These are phyloP conservation scores for Remorina albescens DNA, from an alignment of 2,797 vertebrate species.

Conservation along the genomic window DNA sequence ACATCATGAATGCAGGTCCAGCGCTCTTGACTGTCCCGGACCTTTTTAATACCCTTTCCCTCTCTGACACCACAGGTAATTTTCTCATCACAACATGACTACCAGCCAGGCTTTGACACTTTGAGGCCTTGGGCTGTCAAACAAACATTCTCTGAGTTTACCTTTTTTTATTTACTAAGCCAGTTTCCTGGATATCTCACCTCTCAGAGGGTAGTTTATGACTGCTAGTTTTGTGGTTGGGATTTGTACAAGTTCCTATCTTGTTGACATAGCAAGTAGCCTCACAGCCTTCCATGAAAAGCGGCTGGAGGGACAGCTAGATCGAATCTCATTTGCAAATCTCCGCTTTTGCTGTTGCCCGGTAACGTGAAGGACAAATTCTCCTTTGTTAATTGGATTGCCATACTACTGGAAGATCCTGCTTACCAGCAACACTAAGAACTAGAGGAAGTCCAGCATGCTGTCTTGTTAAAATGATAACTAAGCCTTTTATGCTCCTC, in stretches of 20 bases:
- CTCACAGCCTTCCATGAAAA: constrained; percentile 77
- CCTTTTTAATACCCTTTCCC: constrained; percentile 87
- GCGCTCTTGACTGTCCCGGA: constrained; percentile 84
- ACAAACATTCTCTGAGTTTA: constrained; percentile 22
- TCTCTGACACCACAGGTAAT: constrained; percentile 89
- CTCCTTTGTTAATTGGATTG: constrained; percentile 82
- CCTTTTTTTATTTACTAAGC: constrained; percentile 30
- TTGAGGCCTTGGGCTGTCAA: constrained; percentile 3
- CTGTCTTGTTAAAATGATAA: constrained; percentile 47
- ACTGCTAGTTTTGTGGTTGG: constrained; percentile 42
- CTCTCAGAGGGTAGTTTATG: constrained; percentile 27
- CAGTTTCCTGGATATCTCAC: constrained; percentile 48
- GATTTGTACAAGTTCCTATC: constrained; percentile 45
- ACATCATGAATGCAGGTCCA: constrained; percentile 82
- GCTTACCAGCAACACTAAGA: constrained; percentile 45
- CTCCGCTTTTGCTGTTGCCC: constrained; percentile 71
- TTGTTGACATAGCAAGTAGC: constrained; percentile 63
- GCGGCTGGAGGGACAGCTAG: constrained; percentile 62
- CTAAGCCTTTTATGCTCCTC: constrained; percentile 13
- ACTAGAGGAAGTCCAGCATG: constrained; percentile 44
- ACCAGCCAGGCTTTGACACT: constrained; percentile 8
- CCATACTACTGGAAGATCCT: constrained; percentile 53
- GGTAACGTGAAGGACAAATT: constrained; percentile 72
- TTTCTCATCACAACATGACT: constrained; percentile 28
- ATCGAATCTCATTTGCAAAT: constrained; percentile 73